These are phyloP conservation scores for Porites lutea DNA, from an alignment of 64 coral and sea anemone genomes.

Conservation along the genomic window DNA sequence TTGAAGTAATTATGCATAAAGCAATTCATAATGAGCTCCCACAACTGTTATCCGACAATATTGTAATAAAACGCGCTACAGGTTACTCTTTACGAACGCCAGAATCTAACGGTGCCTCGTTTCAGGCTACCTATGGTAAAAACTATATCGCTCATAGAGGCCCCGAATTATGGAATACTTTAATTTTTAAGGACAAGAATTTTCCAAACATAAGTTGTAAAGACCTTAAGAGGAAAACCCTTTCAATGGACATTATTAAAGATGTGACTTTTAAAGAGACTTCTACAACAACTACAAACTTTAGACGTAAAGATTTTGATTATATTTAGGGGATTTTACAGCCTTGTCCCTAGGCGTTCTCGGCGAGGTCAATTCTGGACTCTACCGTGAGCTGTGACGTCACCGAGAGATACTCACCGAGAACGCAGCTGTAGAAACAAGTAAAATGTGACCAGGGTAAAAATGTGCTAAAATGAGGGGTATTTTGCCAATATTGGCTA, in stretches of 20 bases:
- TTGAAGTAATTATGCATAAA: background rate
- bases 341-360: too few species aligned
- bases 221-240: background rate
- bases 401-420: background rate
- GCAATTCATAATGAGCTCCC: background rate
- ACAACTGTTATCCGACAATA: background rate
- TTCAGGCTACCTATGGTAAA: background rate
- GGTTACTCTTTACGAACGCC: background rate
- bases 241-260: background rate
- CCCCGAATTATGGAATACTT: background rate
- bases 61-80: background rate
- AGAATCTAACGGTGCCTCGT: background rate
- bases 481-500: too few species aligned
- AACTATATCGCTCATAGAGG: background rate
- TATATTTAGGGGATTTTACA: slow-evolving; percentile 4
- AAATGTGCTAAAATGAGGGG: too few species aligned
- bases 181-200: background rate
- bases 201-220: background rate
- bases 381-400: too few species aligned
- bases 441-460: too few species aligned
- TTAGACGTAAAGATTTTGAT: background rate
- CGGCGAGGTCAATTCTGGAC: too few species aligned
- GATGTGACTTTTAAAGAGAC: too few species aligned
- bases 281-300: background rate
- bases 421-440: too few species aligned